Conservation (phyloP, 2,888 invertebrate species). For the Abrostola tripartita region DNA sequence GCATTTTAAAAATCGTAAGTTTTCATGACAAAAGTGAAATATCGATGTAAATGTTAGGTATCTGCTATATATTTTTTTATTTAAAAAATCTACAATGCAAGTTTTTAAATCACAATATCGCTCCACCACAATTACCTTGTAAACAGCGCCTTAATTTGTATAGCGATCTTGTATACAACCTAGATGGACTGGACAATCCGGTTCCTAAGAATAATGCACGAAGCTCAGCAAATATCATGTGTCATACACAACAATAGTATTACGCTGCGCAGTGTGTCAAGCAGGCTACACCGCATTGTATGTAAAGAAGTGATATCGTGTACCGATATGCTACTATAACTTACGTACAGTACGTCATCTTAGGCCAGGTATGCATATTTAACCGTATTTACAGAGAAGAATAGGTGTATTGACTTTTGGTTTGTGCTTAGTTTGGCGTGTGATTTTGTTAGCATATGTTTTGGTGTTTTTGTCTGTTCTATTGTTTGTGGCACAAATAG, state of each 20-base stretch:
- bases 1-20: too few relatives aligned
- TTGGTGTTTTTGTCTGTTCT: slow-evolving; percentile 10
- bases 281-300: slow-evolving; percentile 58
- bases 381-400: slow-evolving; percentile 30
- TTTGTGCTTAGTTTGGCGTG: slow-evolving; percentile 21
- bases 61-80: too few relatives aligned
- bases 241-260: slow-evolving; percentile 51
- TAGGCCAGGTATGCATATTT: slow-evolving; percentile 34
- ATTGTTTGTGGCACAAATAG: background rate
- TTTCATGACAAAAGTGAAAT: too few relatives aligned
- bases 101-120: too few relatives aligned
- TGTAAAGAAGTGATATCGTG: slow-evolving; percentile 53
- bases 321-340: slow-evolving; percentile 35
- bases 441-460: slow-evolving; percentile 6
- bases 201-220: slow-evolving; percentile 35
- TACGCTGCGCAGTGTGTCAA: slow-evolving; percentile 52
- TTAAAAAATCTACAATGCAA: too few relatives aligned
- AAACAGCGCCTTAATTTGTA: slow-evolving; percentile 1
- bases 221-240: slow-evolving; percentile 36
- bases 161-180: background rate
- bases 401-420: background rate
- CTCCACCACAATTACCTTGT: slow-evolving; percentile 1
- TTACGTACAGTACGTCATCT: background rate
- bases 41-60: too few relatives aligned
- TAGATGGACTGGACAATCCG: slow-evolving; percentile 32